A percentile compares a stretch with the other conserved stretches of the same genome.
Evolutionary conservation across 1,140 invertebrate species (phyloP).

Genomic region (Tribolium castaneum): DNA sequence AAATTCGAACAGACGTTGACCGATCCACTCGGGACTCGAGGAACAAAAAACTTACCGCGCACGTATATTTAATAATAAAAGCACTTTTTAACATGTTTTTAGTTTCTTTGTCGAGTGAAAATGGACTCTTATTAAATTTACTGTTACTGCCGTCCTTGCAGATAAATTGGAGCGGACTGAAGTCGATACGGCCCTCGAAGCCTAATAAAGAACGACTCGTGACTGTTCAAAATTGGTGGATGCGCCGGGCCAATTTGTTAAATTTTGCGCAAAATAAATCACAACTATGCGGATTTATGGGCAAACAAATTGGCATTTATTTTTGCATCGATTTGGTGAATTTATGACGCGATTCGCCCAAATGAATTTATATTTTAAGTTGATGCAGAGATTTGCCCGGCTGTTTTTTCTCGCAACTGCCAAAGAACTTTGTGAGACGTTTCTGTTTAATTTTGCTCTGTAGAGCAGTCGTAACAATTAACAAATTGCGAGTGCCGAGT

Average conservation of each 20-base stretch:
- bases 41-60: slow-evolving; percentile 35
- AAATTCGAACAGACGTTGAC: slow-evolving; percentile 45
- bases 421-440: slow-evolving; percentile 26
- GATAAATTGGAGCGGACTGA: not conserved
- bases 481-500: slow-evolving; percentile 22
- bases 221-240: slow-evolving; percentile 27
- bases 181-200: slow-evolving; percentile 45
- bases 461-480: slow-evolving; percentile 32
- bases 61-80: slow-evolving; percentile 35
- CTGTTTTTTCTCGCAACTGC: not conserved
- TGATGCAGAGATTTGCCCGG: slow-evolving; percentile 10
- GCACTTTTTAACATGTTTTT: slow-evolving; percentile 5
- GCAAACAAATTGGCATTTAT: slow-evolving; percentile 29
- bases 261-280: slow-evolving; percentile 10
- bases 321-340: not conserved
- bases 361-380: slow-evolving; percentile 21
- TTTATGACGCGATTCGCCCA: not conserved
- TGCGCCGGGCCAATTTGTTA: slow-evolving; percentile 6
- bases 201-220: slow-evolving; percentile 42
- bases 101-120: slow-evolving; percentile 8
- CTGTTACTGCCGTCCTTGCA: not conserved
- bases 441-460: slow-evolving; percentile 32
- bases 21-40: slow-evolving; percentile 40
- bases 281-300: slow-evolving; percentile 24
- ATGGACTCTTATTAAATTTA: slow-evolving; percentile 23